These are phyloP conservation scores for Vannuccia rotundouncinata DNA, from an alignment of 2,888 invertebrate species.

Conservation along the genomic window DNA sequence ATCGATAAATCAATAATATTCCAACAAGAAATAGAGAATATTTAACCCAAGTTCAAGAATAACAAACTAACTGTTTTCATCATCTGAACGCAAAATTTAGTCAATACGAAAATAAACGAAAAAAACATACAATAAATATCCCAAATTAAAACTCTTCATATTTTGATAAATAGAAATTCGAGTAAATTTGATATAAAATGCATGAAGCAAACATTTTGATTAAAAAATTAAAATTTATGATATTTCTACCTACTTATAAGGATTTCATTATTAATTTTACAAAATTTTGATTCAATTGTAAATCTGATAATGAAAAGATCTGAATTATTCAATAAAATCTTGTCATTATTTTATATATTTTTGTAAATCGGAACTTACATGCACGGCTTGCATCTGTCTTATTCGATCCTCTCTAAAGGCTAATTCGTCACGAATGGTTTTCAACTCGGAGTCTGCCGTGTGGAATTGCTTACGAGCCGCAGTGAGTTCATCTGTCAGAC, in stretches of 20 bases:
- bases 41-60: too few relatives aligned
- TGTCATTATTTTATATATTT: not conserved
- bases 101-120: too few relatives aligned
- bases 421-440: conserved; percentile 36
- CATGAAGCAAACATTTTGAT: not conserved
- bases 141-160: too few relatives aligned
- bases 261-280: conserved; percentile 35
- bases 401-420: conserved; percentile 39
- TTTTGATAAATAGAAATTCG: conserved; percentile 25
- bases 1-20: too few relatives aligned
- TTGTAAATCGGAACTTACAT: conserved; percentile 37
- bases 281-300: too few relatives aligned
- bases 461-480: conserved; percentile 32
- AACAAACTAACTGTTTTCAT: too few relatives aligned
- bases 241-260: conserved; percentile 33
- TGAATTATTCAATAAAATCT: too few relatives aligned
- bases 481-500: conserved; percentile 36
- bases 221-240: not conserved
- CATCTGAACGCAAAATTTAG: too few relatives aligned
- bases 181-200: not conserved
- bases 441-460: conserved; percentile 37
- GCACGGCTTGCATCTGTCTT: conserved; percentile 35
- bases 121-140: too few relatives aligned
- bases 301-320: too few relatives aligned
- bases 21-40: too few relatives aligned